Evolutionary conservation across 2,113 vertebrate genomes (phyloP).

Genomic region (Cochlearius cochlearius): DNA sequence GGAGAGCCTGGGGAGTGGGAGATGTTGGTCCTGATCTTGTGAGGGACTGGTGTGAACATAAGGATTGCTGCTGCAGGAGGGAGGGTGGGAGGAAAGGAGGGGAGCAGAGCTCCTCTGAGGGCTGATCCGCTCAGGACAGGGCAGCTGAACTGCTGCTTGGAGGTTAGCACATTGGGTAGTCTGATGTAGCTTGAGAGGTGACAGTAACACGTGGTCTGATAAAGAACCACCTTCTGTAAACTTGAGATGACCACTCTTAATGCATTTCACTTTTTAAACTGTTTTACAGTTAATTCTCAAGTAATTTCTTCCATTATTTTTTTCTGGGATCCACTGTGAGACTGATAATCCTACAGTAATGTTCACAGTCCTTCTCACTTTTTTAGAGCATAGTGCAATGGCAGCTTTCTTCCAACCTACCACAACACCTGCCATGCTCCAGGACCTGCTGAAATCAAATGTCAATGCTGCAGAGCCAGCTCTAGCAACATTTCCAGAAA

Average conservation of each 20-base stretch:
- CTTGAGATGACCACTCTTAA: background rate
- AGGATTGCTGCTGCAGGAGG: background rate
- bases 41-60: background rate
- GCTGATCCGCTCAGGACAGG: too few relatives aligned
- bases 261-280: background rate
- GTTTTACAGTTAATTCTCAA: background rate
- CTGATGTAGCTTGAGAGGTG: background rate
- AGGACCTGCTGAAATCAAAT: background rate
- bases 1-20: background rate
- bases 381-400: background rate
- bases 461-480: background rate
- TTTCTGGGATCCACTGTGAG: background rate
- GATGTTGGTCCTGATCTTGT: background rate
- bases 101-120: background rate
- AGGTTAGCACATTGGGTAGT: background rate
- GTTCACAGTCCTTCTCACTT: background rate
- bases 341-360: background rate
- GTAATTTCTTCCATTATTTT: background rate
- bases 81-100: background rate
- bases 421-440: background rate
- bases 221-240: background rate
- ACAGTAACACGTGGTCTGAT: background rate
- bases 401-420: background rate
- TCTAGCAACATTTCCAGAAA: background rate
- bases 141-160: background rate